phyloP scores from a whole-genome alignment of 1,140 invertebrate species.

The Eumeta japonica region DNA sequence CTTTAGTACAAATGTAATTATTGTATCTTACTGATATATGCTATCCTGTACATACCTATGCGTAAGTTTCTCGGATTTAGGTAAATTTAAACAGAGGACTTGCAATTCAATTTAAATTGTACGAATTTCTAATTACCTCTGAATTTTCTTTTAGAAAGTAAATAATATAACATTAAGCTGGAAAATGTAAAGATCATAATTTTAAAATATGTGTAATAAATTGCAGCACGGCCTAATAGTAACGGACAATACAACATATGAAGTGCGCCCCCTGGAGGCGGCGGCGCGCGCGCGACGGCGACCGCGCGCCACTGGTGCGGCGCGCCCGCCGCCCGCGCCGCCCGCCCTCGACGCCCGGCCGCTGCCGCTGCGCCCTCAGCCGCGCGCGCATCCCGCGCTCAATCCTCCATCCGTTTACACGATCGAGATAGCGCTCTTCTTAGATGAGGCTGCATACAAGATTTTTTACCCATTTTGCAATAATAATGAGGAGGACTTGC shows the following conservation, averaged over 20 bases:
- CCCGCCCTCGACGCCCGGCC: conserved; percentile 29
- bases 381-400: conserved; percentile 26
- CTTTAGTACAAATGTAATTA: too few relatives aligned
- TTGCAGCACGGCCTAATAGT: conserved; percentile 64
- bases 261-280: conserved; percentile 62
- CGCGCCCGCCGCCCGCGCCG: conserved; percentile 47
- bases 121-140: too few relatives aligned
- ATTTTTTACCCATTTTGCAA: conserved; percentile 69
- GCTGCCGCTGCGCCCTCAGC: conserved; percentile 20
- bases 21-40: too few relatives aligned
- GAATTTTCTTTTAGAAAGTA: too few relatives aligned
- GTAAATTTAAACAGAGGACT: too few relatives aligned
- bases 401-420: conserved; percentile 49
- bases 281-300: conserved; percentile 24
- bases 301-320: conserved; percentile 46
- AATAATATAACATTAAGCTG: too few relatives aligned
- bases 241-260: conserved; percentile 63
- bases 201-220: too few relatives aligned
- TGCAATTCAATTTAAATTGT: too few relatives aligned
- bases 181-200: too few relatives aligned
- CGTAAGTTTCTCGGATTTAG: too few relatives aligned
- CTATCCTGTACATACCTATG: too few relatives aligned
- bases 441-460: conserved; percentile 70
- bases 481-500: conserved; percentile 63
- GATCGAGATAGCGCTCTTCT: conserved; percentile 70